Conservation (phyloP, 2,797 vertebrate species). For the Hipposideros larvatus region DNA sequence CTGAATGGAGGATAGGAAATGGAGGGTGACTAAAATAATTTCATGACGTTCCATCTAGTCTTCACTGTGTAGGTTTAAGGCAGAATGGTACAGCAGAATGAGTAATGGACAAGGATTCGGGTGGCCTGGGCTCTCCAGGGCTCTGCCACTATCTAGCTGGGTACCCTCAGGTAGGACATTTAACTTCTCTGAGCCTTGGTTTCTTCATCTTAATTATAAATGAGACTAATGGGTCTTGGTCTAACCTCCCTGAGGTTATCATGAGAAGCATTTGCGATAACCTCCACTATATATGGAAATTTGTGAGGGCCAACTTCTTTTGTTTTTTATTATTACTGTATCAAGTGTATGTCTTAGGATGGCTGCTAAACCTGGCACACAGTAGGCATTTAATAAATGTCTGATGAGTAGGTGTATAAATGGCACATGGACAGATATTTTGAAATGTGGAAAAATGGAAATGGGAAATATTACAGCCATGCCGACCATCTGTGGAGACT, state of each 20-base stretch:
- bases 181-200: neutral
- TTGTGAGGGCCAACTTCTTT: neutral
- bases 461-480: neutral
- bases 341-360: neutral
- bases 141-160: neutral
- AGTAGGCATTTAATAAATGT: neutral
- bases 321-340: neutral
- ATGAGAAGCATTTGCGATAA: constrained; percentile 1
- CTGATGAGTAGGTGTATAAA: neutral
- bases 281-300: neutral
- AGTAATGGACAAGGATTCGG: neutral
- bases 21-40: neutral
- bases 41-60: neutral
- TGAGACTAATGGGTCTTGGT: neutral
- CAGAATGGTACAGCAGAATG: neutral
- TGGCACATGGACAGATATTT: constrained; percentile 52
- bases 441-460: constrained; percentile 21
- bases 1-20: neutral
- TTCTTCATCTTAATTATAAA: constrained; percentile 22
- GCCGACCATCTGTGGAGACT: neutral
- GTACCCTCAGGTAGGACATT: neutral
- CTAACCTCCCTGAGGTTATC: neutral
- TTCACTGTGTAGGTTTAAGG: neutral
- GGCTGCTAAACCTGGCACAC: neutral
- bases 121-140: neutral